Evolutionary conservation across 2,888 invertebrate genomes (phyloP).

Genomic region (Amblyjoppa fuscipennis): DNA sequence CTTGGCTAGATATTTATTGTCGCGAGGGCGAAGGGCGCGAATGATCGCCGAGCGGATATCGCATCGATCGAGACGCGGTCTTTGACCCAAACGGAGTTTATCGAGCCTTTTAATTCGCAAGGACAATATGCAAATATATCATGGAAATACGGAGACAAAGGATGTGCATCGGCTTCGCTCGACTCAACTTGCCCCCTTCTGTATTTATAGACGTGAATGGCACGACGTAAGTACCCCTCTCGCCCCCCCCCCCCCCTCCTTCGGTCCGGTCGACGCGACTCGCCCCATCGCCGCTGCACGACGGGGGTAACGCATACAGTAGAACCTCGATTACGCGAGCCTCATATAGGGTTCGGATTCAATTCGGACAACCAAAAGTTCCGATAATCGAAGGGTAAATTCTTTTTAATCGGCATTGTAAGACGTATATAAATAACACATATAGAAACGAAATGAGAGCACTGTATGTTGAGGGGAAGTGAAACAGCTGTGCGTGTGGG

Average conservation of each 20-base stretch:
- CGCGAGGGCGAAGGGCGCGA: neutral
- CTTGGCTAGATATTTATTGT: too few species aligned
- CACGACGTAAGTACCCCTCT: neutral
- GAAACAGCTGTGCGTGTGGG: too few species aligned
- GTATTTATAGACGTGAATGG: conserved; percentile 63
- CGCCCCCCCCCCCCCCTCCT: neutral
- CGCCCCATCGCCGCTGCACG: neutral
- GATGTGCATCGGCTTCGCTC: conserved; percentile 46
- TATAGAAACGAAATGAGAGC: too few species aligned
- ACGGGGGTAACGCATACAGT: neutral
- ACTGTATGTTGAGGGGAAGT: too few species aligned
- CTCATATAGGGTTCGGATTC: too few species aligned
- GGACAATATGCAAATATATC: conserved; percentile 28
- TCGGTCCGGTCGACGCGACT: neutral
- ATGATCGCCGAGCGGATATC: neutral
- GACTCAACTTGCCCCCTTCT: conserved; percentile 31
- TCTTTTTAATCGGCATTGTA: too few species aligned
- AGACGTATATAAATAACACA: too few species aligned
- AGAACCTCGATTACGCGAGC: too few species aligned
- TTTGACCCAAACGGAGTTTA: conserved; percentile 16
- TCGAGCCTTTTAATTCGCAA: conserved; percentile 25
- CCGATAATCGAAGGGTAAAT: too few species aligned
- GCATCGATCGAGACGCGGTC: conserved; percentile 30
- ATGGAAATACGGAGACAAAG: conserved; percentile 57
- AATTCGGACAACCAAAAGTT: too few species aligned